phyloP scores from a whole-genome alignment of 2,113 vertebrate species.

The Nannospalax galili region DNA sequence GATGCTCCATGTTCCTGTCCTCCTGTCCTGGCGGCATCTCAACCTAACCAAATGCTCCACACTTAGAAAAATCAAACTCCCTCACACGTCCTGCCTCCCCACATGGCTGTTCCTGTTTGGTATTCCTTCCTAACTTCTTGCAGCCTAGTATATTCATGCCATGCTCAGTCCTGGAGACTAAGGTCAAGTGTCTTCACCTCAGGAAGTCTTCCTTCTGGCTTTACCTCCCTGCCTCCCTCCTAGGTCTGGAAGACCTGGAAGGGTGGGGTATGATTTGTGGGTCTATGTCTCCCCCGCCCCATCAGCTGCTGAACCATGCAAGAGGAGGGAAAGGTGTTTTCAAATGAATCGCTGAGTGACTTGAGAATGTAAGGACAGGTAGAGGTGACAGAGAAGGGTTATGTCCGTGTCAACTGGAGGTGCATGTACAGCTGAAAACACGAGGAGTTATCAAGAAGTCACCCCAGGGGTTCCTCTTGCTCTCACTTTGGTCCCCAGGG shows the following conservation, averaged over 20 bases:
- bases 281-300: not conserved
- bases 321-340: not conserved
- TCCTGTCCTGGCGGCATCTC: not conserved
- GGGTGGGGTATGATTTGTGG: rapidly evolving
- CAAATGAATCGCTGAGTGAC: not conserved
- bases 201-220: not conserved
- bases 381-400: not conserved
- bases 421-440: not conserved
- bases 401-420: not conserved
- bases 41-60: not conserved
- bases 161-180: not conserved
- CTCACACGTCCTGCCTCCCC: not conserved
- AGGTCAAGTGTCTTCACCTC: not conserved
- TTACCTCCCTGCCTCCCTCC: rapidly evolving
- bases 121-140: not conserved
- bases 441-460: not conserved
- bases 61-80: not conserved
- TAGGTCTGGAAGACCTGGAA: not conserved
- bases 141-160: not conserved
- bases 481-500: not conserved
- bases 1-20: rapidly evolving
- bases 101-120: not conserved
- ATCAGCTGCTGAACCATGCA: not conserved
- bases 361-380: not conserved
- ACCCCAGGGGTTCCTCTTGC: too few species aligned